Evolutionary conservation across 2,888 invertebrate genomes (phyloP).

Genomic region (Eupithecia centaureata): DNA sequence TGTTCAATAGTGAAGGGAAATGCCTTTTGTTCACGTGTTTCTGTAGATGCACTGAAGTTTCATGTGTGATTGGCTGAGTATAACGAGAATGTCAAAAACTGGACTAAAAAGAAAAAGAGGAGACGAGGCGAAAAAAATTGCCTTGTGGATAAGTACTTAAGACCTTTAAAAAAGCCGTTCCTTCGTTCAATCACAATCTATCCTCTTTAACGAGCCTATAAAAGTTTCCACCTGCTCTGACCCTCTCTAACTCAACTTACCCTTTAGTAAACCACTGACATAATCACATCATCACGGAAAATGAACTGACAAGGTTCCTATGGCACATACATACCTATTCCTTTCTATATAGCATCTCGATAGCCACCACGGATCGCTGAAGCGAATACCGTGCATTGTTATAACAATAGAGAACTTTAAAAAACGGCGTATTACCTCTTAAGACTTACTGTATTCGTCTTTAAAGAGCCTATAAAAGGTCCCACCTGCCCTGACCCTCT

Average conservation of each 20-base stretch:
- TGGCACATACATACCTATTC: neutral
- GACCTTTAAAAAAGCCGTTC: neutral
- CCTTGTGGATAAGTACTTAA: neutral
- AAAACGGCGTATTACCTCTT: too few relatives aligned
- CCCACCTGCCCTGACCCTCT: neutral
- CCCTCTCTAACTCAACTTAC: neutral
- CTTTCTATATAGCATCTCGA: neutral
- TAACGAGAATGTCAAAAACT: neutral
- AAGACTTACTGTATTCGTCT: too few relatives aligned
- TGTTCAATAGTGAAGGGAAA: neutral
- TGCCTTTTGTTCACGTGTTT: neutral
- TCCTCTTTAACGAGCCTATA: neutral
- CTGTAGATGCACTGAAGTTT: neutral
- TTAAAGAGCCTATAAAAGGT: neutral
- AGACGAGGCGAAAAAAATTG: neutral
- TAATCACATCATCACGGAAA: slow-evolving; percentile 4
- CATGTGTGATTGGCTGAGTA: neutral
- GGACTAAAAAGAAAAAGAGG: neutral
- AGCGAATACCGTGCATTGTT: slow-evolving; percentile 23
- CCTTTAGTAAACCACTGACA: neutral
- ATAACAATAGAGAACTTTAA: too few relatives aligned
- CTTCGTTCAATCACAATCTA: neutral
- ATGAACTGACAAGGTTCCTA: neutral
- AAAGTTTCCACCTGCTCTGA: neutral
- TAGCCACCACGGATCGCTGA: slow-evolving; percentile 19